Conservation (phyloP, 2,113 vertebrate genomes). For the Dendropsophus ebraccatus region DNA sequence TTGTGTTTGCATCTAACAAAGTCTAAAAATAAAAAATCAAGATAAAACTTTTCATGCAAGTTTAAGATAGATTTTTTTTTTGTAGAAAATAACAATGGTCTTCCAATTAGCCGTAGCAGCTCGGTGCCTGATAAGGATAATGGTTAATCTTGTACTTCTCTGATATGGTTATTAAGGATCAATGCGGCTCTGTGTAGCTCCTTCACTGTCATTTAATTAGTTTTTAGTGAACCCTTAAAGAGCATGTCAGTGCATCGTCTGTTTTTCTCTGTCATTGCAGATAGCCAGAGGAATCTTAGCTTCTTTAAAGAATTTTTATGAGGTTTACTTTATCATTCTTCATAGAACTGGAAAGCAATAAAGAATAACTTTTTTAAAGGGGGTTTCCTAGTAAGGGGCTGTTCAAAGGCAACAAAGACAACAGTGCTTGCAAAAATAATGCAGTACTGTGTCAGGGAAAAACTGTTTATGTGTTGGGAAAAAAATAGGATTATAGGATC, state of each 20-base stretch:
- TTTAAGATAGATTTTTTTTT: background rate
- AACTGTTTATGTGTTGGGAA: no score
- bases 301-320: background rate
- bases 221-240: slow-evolving; percentile 40
- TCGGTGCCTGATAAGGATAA: background rate
- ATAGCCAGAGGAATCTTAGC: background rate
- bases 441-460: no score
- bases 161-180: slow-evolving; percentile 42
- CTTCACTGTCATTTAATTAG: slow-evolving; percentile 48
- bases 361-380: background rate
- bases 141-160: slow-evolving; percentile 1
- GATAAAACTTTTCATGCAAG: background rate
- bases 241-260: background rate
- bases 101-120: slow-evolving; percentile 41
- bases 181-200: background rate
- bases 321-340: background rate
- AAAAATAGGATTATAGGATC: no score
- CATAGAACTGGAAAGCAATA: background rate
- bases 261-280: background rate
- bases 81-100: slow-evolving; percentile 1
- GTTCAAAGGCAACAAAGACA: background rate
- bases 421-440: no score
- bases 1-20: background rate
- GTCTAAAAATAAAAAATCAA: slow-evolving; percentile 2
- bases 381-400: background rate